Percentiles rank a stretch among this genome's conserved stretches.
Evolutionary conservation across 2,888 invertebrate genomes (phyloP).

Genomic region (Odontomyia ornata): DNA sequence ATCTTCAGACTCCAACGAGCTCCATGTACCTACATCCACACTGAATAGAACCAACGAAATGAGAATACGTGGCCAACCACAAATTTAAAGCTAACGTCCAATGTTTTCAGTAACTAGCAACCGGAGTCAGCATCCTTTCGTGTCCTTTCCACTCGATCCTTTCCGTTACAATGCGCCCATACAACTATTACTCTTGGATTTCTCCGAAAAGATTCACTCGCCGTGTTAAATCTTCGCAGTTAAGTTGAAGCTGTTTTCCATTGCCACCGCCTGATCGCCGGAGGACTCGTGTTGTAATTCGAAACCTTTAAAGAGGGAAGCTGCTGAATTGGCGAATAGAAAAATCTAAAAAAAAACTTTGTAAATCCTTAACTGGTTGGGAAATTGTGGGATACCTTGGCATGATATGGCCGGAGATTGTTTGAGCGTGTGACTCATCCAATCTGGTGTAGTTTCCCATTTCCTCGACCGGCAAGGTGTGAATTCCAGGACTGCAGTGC

Average conservation of each 20-base stretch:
- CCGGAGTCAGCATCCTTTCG: background rate
- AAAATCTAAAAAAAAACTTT: background rate
- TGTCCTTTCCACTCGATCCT: background rate
- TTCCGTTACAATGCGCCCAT: background rate
- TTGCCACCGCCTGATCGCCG: background rate
- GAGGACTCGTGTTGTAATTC: background rate
- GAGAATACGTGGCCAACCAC: conserved; percentile 27
- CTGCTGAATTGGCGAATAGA: background rate
- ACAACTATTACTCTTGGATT: background rate
- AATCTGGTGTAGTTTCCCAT: background rate
- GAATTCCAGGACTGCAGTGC: background rate
- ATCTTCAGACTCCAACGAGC: background rate
- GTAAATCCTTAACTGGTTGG: conserved; percentile 6
- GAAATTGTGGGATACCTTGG: background rate
- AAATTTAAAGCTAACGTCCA: background rate
- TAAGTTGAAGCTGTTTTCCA: conserved; percentile 15
- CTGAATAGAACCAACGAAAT: background rate
- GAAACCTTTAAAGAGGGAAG: background rate
- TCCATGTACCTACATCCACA: background rate
- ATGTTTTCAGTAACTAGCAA: background rate
- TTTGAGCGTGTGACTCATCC: background rate
- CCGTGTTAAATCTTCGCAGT: background rate
- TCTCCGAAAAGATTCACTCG: background rate
- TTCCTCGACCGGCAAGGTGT: background rate
- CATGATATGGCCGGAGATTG: background rate